Conservation (phyloP, 2,797 vertebrate genomes). For the Tangara arthus region DNA sequence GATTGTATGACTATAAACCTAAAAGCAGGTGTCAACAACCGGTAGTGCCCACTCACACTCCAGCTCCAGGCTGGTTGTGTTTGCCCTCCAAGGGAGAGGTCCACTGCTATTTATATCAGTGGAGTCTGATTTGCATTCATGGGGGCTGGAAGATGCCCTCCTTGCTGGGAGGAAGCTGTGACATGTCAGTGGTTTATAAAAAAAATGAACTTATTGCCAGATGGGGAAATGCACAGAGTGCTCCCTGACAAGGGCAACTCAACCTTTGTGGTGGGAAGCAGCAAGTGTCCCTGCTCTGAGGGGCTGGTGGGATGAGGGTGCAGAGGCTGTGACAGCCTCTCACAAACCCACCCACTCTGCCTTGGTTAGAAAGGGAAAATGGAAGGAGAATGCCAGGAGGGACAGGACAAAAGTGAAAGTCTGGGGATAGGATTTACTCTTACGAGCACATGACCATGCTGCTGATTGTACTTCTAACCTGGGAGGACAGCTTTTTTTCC, state of each 20-base stretch:
- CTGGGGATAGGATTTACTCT: not conserved
- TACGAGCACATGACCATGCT: not conserved
- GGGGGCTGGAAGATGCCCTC: not conserved
- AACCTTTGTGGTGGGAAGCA: not conserved
- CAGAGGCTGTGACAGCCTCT: not conserved
- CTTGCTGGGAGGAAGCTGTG: not conserved
- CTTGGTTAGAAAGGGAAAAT: not conserved
- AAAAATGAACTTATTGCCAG: not conserved
- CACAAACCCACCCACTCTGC: not conserved
- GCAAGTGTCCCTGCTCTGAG: not conserved
- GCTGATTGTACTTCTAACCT: not conserved
- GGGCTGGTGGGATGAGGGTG: not conserved
- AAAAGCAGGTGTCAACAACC: not conserved
- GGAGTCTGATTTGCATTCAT: not conserved
- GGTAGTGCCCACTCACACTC: not conserved
- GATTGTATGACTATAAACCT: not conserved
- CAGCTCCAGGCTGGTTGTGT: not conserved
- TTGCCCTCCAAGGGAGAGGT: not conserved
- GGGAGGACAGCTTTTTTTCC: not conserved
- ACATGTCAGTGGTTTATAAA: not conserved
- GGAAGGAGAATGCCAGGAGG: not conserved
- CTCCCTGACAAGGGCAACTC: not conserved
- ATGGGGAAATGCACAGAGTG: not conserved
- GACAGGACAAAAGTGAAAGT: not conserved
- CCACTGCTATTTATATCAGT: not conserved